A percentile compares a stretch with the other conserved stretches of the same genome.
Evolutionary conservation across 2,113 vertebrate species (phyloP).

Genomic region (Falco punctatus): DNA sequence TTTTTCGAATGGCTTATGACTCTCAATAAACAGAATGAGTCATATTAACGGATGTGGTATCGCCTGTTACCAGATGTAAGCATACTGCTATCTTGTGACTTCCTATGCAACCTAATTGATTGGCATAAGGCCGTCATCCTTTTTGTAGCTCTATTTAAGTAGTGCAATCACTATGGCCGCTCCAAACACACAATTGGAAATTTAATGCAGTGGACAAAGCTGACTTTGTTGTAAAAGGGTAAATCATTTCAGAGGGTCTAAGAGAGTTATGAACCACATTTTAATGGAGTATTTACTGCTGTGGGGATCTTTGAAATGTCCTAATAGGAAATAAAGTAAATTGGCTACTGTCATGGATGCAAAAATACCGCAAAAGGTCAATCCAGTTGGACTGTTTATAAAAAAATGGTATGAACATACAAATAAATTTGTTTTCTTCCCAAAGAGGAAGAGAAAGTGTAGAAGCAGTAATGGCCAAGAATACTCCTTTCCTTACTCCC

Average conservation of each 20-base stretch:
- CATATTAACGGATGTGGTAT: neutral
- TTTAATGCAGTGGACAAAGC: neutral
- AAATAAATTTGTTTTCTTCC: neutral
- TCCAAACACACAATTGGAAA: neutral
- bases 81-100: neutral
- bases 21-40: constrained; percentile 18
- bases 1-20: neutral
- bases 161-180: neutral
- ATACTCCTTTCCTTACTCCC: neutral
- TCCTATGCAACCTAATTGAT: neutral
- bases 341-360: neutral
- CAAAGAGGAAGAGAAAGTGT: neutral
- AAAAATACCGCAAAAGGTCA: neutral
- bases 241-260: neutral
- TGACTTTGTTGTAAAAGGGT: neutral
- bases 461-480: neutral
- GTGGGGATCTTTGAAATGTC: neutral
- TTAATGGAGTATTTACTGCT: neutral
- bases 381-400: neutral
- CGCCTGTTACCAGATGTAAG: neutral
- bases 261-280: neutral
- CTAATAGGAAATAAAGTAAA: neutral
- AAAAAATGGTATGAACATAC: neutral
- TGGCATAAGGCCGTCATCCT: neutral
- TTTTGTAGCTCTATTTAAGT: neutral